phyloP scores from a whole-genome alignment of 2,797 vertebrate genomes.

The Eulemur rubriventer region DNA sequence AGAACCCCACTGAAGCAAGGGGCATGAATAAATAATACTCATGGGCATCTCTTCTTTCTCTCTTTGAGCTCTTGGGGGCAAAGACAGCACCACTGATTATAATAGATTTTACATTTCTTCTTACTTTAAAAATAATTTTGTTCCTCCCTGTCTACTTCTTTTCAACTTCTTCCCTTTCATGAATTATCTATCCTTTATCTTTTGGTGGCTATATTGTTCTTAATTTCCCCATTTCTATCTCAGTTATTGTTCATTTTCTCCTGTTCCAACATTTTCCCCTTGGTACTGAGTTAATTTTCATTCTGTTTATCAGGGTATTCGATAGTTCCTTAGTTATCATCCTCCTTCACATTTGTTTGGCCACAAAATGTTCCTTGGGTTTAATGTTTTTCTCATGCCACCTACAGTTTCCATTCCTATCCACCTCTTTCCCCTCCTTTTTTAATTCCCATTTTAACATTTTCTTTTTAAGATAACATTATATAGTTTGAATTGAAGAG shows the following conservation, averaged over 20 bases:
- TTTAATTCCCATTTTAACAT: neutral
- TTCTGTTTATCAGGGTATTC: neutral
- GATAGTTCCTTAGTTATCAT: neutral
- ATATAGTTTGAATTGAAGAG: neutral
- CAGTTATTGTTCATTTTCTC: neutral
- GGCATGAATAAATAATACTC: constrained; percentile 65
- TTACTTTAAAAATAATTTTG: neutral
- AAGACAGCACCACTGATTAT: neutral
- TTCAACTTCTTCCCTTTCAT: neutral
- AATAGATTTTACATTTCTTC: neutral
- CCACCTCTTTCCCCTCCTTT: neutral
- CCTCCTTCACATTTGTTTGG: neutral
- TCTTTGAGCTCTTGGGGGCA: constrained; percentile 40
- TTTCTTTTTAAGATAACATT: neutral
- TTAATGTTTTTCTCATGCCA: neutral
- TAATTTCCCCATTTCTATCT: neutral
- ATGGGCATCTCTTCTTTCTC: neutral
- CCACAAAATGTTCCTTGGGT: neutral
- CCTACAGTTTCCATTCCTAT: fast-evolving
- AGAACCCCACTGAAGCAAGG: constrained; percentile 49
- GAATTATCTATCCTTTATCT: neutral
- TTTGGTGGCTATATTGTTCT: neutral
- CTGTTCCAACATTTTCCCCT: neutral
- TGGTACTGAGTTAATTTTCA: neutral
- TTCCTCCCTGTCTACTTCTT: neutral